Evolutionary conservation across 2,797 vertebrate genomes (phyloP), one percentile per base, ranked within the genome.

Genomic region (Odontamblyopus lacepedii): DNA sequence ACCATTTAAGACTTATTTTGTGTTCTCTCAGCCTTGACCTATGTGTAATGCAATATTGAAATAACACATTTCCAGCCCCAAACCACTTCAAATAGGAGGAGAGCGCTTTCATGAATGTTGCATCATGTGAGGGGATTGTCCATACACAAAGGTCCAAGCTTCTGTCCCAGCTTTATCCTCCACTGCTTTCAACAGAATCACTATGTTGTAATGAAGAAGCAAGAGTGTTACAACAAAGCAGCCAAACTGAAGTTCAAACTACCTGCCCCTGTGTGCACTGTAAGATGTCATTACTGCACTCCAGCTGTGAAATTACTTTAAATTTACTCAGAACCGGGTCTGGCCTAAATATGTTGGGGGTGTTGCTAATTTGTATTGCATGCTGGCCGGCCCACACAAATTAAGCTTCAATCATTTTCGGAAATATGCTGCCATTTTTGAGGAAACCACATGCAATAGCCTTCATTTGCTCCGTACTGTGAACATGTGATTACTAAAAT

Each of bases 81-180:
- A 69, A 23, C 23, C 12, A 1, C 7, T 73, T 83, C 65, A 82
- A 80, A 61, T 15, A 16, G 23, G 16, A 13, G 32, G 26, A 74
- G 70, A 30, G 27, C 38, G 19, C 72, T 83, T 77, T 73, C 64
- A 11, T 67, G 53, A 74, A 53, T 32, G 59, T 83, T 87, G 73
- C 71, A 11, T 78, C 77, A 83, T 50, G 50, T 74, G 41, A 80
- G 66, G 50, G 51, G 73, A 59, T 76, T 73, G 74, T 76, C 61
- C 63, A n/a, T 19, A 55, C 15, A 70, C 51, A 66, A 73, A 35
- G 50, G 65, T 67, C 65, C 65, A 67, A n/a, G 50, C 27, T 50
- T 29, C 65, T 53, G 27, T 30, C 65, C 55, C 55, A 60, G 48
- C 35, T 63, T 27, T 48, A 62, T 75, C 70, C 65, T 65, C 38